Conservation (phyloP, 1,140 invertebrate genomes). For the Eufriesea mexicana region DNA sequence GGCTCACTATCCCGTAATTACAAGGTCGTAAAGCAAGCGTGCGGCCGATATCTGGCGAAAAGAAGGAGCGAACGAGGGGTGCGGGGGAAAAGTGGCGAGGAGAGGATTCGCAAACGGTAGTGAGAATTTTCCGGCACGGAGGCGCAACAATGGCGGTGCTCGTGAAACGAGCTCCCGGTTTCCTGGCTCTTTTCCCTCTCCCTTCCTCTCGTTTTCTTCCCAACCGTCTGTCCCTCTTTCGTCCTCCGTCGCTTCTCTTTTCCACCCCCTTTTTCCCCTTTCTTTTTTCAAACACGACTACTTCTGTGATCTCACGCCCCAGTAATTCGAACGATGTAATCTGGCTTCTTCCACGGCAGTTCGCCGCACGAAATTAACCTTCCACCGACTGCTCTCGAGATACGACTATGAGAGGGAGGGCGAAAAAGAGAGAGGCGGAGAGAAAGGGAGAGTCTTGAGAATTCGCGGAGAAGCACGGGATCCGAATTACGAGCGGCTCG, state of each 20-base stretch:
- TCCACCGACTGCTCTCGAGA: constrained; percentile 19
- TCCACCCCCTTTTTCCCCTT: not conserved
- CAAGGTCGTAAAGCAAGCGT: constrained; percentile 45
- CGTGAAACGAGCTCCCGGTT: constrained; percentile 4
- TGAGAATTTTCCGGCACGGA: constrained; percentile 43
- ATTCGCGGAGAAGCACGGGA: constrained; percentile 2
- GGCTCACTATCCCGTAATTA: constrained; percentile 38
- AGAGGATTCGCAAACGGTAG: constrained; percentile 46
- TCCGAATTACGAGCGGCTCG: not conserved
- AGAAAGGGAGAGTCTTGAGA: not conserved
- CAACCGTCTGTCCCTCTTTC: not conserved
- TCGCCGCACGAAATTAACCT: constrained; percentile 37
- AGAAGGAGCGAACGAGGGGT: not conserved
- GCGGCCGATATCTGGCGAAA: not conserved
- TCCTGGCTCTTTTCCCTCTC: not conserved
- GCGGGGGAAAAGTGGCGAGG: constrained; percentile 18
- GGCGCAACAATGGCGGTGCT: constrained; percentile 34
- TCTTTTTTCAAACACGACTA: constrained; percentile 8
- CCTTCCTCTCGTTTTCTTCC: not conserved
- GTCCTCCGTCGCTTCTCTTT: not conserved
- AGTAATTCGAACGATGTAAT: constrained; percentile 49
- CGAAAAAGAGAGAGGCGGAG: not conserved
- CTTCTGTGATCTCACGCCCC: constrained; percentile 31
- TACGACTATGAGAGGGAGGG: not conserved
- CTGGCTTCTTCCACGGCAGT: constrained; percentile 37